Evolutionary conservation across 2,888 invertebrate species (phyloP).

Genomic region (Melitaea athalia): DNA sequence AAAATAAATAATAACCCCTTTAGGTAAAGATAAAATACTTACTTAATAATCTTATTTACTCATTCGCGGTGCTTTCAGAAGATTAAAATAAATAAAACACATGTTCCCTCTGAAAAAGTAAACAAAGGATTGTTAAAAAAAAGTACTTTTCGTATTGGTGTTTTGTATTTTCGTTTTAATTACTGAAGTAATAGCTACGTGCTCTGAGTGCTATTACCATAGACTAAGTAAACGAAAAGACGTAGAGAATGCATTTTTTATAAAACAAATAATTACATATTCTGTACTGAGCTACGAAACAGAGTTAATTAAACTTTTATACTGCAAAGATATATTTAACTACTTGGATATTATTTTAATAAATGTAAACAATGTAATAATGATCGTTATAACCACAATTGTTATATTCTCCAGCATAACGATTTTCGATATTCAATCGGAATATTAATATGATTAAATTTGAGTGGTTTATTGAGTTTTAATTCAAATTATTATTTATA

Average conservation of each 20-base stretch:
- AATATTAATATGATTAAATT: background rate
- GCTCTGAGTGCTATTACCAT: slow-evolving; percentile 26
- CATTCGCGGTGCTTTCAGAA: slow-evolving; percentile 13
- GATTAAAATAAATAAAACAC: slow-evolving; percentile 27
- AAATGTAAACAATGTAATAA: too few relatives aligned
- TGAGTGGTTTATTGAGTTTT: too few relatives aligned
- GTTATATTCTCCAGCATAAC: too few relatives aligned
- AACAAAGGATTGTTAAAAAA: slow-evolving; percentile 29
- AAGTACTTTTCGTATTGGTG: slow-evolving; percentile 35
- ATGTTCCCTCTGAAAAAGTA: slow-evolving; percentile 20
- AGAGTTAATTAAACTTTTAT: too few relatives aligned
- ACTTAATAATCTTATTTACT: background rate
- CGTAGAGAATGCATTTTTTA: slow-evolving; percentile 15
- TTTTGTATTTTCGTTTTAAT: slow-evolving; percentile 38
- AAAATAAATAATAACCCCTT: background rate
- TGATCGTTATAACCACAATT: too few relatives aligned
- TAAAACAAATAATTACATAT: too few relatives aligned
- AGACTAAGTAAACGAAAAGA: slow-evolving; percentile 18
- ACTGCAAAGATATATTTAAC: too few relatives aligned
- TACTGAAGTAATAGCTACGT: slow-evolving; percentile 34
- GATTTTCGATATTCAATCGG: background rate
- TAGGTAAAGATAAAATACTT: background rate
- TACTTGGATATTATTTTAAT: too few relatives aligned
- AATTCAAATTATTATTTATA: too few relatives aligned
- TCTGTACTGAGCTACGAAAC: too few relatives aligned